phyloP scores from a whole-genome alignment of 2,113 vertebrate species.

The Colossoma macropomum region DNA sequence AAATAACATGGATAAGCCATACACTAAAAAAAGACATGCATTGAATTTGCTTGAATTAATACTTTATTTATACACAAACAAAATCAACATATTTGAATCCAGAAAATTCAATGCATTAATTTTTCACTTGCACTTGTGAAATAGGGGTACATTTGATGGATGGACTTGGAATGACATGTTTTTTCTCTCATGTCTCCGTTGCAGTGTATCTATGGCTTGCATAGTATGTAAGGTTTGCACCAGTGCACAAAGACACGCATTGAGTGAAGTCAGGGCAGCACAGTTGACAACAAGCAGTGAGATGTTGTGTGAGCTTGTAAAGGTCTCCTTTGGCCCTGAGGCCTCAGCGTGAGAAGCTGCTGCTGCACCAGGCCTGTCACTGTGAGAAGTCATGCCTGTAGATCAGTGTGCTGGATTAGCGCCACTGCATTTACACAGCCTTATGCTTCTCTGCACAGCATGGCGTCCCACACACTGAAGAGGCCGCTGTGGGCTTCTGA shows the following conservation, averaged over 20 bases:
- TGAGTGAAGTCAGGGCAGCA: neutral
- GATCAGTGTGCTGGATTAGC: constrained; percentile 3
- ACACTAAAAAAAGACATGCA: no score
- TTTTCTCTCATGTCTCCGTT: neutral
- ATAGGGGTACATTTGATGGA: neutral
- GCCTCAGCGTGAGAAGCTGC: neutral
- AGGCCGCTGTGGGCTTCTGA: no score
- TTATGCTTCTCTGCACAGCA: neutral
- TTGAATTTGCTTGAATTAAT: no score
- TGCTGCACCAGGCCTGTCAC: neutral
- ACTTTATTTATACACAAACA: no score
- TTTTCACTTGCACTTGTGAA: no score
- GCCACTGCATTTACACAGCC: neutral
- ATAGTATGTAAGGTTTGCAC: neutral
- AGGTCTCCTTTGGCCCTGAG: neutral
- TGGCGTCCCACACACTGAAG: neutral
- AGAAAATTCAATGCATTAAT: no score
- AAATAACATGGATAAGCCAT: no score
- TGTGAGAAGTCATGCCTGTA: neutral
- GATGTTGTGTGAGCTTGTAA: constrained; percentile 32
- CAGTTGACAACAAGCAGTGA: constrained; percentile 30
- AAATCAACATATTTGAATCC: no score
- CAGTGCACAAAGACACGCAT: constrained; percentile 3
- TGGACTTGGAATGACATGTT: neutral
- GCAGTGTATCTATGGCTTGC: neutral